Evolutionary conservation across 2,113 vertebrate genomes (phyloP).

Genomic region (Pholis gunnellus): DNA sequence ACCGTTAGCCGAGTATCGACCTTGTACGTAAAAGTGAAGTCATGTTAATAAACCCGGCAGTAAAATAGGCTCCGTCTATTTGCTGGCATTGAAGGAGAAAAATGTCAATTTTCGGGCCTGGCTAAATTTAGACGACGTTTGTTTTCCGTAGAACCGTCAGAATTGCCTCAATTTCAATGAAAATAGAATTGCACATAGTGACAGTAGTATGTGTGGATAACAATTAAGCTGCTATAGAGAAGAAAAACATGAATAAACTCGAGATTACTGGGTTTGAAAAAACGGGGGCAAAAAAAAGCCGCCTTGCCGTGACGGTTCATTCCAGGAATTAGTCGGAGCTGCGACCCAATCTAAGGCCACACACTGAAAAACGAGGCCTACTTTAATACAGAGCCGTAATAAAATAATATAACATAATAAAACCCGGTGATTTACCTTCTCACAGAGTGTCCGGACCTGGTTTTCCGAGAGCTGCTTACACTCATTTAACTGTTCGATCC

Average conservation of each 20-base stretch:
- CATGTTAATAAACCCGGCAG: not conserved
- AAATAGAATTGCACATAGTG: not conserved
- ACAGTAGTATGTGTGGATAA: too few relatives aligned
- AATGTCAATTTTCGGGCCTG: slow-evolving; percentile 31
- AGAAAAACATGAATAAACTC: too few relatives aligned
- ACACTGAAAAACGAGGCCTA: too few relatives aligned
- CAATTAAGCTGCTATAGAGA: too few relatives aligned
- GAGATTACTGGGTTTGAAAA: too few relatives aligned
- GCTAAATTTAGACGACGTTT: not conserved
- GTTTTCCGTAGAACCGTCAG: not conserved
- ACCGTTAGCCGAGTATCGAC: too few relatives aligned
- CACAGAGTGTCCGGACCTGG: slow-evolving; percentile 84
- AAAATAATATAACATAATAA: too few relatives aligned
- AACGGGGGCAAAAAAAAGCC: too few relatives aligned
- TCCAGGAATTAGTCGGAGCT: slow-evolving; percentile 64
- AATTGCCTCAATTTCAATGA: not conserved
- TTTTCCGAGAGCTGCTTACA: slow-evolving; percentile 86
- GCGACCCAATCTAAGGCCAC: too few relatives aligned
- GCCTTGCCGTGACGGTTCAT: too few relatives aligned
- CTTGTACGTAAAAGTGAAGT: too few relatives aligned
- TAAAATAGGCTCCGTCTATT: slow-evolving; percentile 49
- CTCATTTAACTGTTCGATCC: slow-evolving; percentile 86
- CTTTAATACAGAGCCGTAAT: too few relatives aligned
- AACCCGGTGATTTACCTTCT: slow-evolving; percentile 77
- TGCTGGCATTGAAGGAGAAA: not conserved